Base-by-base conservation (phyloP, 2,888 invertebrate genomes). In the Eudemis profundana region DNA sequence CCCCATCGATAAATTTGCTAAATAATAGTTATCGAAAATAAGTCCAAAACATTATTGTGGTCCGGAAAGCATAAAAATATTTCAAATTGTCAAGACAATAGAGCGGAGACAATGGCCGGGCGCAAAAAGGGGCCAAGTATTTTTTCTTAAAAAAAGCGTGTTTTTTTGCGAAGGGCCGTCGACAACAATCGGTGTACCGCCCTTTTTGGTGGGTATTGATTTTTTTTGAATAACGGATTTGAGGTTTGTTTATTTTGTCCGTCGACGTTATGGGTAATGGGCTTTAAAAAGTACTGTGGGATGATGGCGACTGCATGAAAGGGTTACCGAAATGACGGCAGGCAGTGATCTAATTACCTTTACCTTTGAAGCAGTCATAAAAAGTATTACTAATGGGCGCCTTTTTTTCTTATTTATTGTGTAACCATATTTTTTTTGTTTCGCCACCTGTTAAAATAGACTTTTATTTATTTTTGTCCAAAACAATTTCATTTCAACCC, bases 51-150 rank as follows among this genome's bases (percentile, higher is more conserved):
- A 85, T 88, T 89, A 89, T 87, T 79, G 86, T 86, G 87, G 89
- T 87, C 90, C 89, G 89, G 88, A 83, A 87, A 89, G 85, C 90
- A 89, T 90, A 90, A 90, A 89, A 91, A 90, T 89, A 89, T 90
- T 89, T 91, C 82, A 87, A 89, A 89, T 86, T 82, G 84, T 82
- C 85, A 79, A 90, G 85, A 92, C 92, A 91, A 92, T 90, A 89
- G 90, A 73, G 72, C 76, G 77, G 79, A 89, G 88, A 92, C 92
- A 92, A 91, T 92, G 90, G 90, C 73, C 77, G 71, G 84, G 79
- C 83, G 88, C 86, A 87, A 89, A 89, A 90, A 87, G 86, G 86
- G 85, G 79, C 82, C 82, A 81, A 76, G 73, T 72, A 70, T 77
- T 81, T 85, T 86, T 86, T 83, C 75, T 74, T 70, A 86, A 85